Base-by-base conservation (phyloP, 2,113 vertebrate genomes). In the Anser brachyrhynchus region DNA sequence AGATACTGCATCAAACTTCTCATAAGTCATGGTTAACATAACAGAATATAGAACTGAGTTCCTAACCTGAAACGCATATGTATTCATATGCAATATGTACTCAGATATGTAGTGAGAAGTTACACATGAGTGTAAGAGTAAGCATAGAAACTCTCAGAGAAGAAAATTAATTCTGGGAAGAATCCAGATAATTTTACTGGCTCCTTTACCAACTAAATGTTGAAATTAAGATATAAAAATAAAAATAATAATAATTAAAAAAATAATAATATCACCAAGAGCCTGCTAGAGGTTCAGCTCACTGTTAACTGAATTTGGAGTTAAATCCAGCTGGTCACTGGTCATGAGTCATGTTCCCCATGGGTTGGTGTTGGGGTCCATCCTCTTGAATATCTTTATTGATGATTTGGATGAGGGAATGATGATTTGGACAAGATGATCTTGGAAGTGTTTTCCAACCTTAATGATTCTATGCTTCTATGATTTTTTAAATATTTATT, bases 281-380 rank as follows among this genome's bases (percentile, higher is more conserved):
- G 1, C 2, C 28, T 84, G 31, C 6, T 77, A 21, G 21, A 71
- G 18, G 3, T 3, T 35, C 8, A 64, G 4, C 5, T 67, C 2
- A 0, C 2, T 0, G 0, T 3, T 69, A 51, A 67, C 17, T 44
- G 10, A 75, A 55, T 46, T 46, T 46, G 18, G 44, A 20, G 44
- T 46, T 46, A 46, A 46, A 46, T 46, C 44, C 9, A 46, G 44
- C 18, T 46, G 46, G 46, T 46, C 19, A 21, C 46, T 21, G 46
- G 46, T 46, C 46, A 46, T 3, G 10, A 46, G 46, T 46, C 46
- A 19, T 46, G 46, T 46, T 46, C 19, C 9, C 46, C 19, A 21
- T 46, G 19, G 20, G 19, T 5, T 46, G 46, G 46, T 21, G 46
- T 46, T 46, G 46, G 46, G 46, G 43, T 44, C 43, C 43, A 44